A percentile compares a stretch with the other conserved stretches of the same genome.
These are phyloP conservation scores for Tyto alba DNA, from an alignment of 2,113 vertebrate species.

Conservation along the genomic window DNA sequence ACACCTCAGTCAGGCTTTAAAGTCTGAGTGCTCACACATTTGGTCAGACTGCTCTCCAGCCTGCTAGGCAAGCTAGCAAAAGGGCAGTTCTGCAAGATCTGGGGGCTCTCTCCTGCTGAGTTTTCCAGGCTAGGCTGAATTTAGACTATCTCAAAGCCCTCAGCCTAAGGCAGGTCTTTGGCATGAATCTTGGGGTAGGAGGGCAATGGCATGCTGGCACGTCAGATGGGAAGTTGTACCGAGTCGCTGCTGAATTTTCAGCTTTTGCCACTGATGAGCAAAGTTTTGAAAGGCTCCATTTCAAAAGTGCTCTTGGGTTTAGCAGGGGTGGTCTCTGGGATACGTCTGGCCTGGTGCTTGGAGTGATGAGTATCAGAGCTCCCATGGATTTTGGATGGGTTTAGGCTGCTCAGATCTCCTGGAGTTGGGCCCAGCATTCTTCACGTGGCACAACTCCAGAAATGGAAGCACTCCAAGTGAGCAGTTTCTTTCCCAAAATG, in stretches of 20 bases:
- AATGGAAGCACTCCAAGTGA: slow-evolving; percentile 52
- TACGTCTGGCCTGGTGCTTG: neutral
- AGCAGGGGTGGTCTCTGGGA: neutral
- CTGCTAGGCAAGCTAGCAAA: neutral
- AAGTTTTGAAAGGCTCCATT: neutral
- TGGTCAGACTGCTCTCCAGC: neutral
- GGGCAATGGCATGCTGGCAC: accelerated
- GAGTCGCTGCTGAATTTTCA: neutral
- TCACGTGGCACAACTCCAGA: neutral
- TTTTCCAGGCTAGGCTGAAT: neutral
- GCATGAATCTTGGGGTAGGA: neutral
- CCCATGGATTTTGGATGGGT: neutral
- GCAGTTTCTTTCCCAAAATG: slow-evolving; percentile 57
- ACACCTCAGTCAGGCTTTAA: neutral
- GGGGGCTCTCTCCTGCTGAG: neutral
- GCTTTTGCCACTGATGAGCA: neutral
- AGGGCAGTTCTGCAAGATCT: accelerated
- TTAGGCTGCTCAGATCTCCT: slow-evolving; percentile 34
- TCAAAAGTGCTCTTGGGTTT: neutral
- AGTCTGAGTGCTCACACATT: accelerated
- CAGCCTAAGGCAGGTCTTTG: neutral
- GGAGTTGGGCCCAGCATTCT: slow-evolving; percentile 45
- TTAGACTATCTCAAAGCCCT: neutral
- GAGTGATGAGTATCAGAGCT: slow-evolving; percentile 16
- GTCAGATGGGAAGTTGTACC: neutral